A percentile compares a stretch with the other conserved stretches of the same genome.
These are phyloP conservation scores for Bombyx huttoni DNA, from an alignment of 2,888 invertebrate species.

Conservation along the genomic window DNA sequence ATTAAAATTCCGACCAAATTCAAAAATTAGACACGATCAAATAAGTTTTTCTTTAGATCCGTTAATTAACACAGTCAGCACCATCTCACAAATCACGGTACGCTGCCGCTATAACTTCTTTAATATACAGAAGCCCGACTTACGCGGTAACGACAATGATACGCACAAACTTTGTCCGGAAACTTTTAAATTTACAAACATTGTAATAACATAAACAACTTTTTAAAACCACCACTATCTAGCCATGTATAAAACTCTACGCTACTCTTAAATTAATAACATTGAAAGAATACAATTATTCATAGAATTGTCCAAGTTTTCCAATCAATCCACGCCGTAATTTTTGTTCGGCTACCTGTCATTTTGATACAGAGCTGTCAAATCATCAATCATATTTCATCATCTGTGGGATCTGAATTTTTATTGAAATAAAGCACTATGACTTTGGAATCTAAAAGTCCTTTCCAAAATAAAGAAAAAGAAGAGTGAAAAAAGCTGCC, in stretches of 20 bases:
- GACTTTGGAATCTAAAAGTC: too few relatives aligned
- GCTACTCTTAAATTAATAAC: background rate
- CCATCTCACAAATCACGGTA: slow-evolving; percentile 43
- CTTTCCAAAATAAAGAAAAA: too few relatives aligned
- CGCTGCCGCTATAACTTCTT: slow-evolving; percentile 52
- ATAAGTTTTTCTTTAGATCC: slow-evolving; percentile 49
- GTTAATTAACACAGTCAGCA: slow-evolving; percentile 39
- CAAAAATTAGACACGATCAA: slow-evolving; percentile 34
- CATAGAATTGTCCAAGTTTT: slow-evolving; percentile 42
- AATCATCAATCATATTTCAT: slow-evolving; percentile 35
- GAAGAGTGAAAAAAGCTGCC: too few relatives aligned
- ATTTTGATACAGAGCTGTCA: slow-evolving; percentile 6
- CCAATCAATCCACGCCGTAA: slow-evolving; percentile 66
- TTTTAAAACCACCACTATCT: slow-evolving; percentile 11
- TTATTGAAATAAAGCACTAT: too few relatives aligned
- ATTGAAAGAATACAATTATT: background rate
- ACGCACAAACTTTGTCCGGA: slow-evolving; percentile 63
- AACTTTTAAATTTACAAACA: slow-evolving; percentile 62
- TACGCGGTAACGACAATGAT: slow-evolving; percentile 62
- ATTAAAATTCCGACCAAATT: slow-evolving; percentile 16
- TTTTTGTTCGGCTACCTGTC: slow-evolving; percentile 47
- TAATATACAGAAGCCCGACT: slow-evolving; percentile 45
- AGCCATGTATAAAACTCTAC: background rate
- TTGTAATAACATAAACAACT: slow-evolving; percentile 46
- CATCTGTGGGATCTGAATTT: background rate